These are phyloP conservation scores for Sinocyclocheilus anshuiensis DNA, from an alignment of 2,113 vertebrate species.

Conservation along the genomic window DNA sequence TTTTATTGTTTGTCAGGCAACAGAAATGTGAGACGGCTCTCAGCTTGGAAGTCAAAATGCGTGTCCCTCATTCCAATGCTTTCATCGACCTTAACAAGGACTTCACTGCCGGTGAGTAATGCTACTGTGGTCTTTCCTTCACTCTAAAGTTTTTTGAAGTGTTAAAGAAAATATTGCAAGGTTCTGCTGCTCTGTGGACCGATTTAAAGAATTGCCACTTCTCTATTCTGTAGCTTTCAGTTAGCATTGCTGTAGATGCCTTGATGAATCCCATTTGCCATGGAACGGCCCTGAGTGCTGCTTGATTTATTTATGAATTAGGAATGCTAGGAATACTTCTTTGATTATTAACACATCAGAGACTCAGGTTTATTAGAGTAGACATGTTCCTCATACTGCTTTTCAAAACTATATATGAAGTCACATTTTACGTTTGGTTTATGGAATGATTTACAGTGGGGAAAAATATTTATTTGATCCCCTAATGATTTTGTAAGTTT, in stretches of 20 bases:
- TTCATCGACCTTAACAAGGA: slow-evolving; percentile 94
- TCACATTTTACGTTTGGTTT: neutral
- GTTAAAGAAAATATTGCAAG: neutral
- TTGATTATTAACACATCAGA: neutral
- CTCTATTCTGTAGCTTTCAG: neutral
- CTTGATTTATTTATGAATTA: slow-evolving; percentile 5
- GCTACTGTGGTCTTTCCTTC: neutral
- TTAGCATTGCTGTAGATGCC: slow-evolving; percentile 3
- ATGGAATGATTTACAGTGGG: neutral
- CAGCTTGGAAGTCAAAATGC: slow-evolving; percentile 72
- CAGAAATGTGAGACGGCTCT: slow-evolving; percentile 76
- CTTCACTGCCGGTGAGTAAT: slow-evolving; percentile 90
- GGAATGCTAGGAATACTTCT: neutral
- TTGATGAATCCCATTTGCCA: neutral
- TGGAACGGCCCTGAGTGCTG: neutral
- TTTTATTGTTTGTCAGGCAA: slow-evolving; percentile 69
- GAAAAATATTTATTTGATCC: no score
- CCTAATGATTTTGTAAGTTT: no score
- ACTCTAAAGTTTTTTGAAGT: neutral
- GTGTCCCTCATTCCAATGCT: slow-evolving; percentile 88
- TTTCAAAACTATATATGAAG: neutral
- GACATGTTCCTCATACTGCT: neutral
- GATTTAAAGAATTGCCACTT: neutral
- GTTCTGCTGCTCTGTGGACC: neutral
- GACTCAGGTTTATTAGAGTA: neutral